These are phyloP conservation scores for Chrysina gloriosa DNA, from an alignment of 2,888 invertebrate species.

Conservation along the genomic window DNA sequence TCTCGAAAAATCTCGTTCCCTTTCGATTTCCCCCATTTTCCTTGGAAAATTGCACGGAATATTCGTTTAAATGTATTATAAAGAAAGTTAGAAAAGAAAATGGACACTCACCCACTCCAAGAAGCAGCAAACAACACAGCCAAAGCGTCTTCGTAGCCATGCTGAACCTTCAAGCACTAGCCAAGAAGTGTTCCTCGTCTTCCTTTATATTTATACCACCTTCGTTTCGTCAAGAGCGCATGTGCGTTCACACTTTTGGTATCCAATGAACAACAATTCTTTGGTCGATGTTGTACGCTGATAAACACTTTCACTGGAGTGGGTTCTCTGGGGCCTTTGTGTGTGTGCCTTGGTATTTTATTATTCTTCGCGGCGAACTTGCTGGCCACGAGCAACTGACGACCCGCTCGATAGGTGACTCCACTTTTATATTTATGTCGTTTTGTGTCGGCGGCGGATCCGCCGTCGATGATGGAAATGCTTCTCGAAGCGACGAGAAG, in stretches of 20 bases:
- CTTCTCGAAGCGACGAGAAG: constrained; percentile 16
- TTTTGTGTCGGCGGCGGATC: constrained; percentile 35
- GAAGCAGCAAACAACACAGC: constrained; percentile 64
- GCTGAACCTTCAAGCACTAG: constrained; percentile 63
- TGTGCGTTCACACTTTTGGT: constrained; percentile 52
- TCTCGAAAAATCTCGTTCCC: not conserved
- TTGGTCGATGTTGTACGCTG: constrained; percentile 3
- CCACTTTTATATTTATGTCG: constrained; percentile 59
- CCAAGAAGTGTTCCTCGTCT: constrained; percentile 63
- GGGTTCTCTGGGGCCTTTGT: constrained; percentile 16
- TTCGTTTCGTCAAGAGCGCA: constrained; percentile 59
- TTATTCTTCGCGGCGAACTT: constrained; percentile 45
- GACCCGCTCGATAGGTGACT: constrained; percentile 60
- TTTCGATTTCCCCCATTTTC: not conserved
- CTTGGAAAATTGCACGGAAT: not conserved
- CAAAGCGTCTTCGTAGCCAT: constrained; percentile 64
- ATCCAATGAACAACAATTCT: constrained; percentile 29
- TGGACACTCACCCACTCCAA: constrained; percentile 63
- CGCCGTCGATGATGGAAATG: not conserved
- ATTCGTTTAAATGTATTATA: not conserved
- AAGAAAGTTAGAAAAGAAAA: constrained; percentile 1
- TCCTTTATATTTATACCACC: constrained; percentile 66
- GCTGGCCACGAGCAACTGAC: constrained; percentile 57
- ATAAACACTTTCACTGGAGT: constrained; percentile 37
- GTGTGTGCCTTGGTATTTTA: constrained; percentile 27